Percentiles rank a stretch among this genome's conserved stretches.
phyloP scores from a whole-genome alignment of 1,140 invertebrate species.

The Lepidostoma basale region DNA sequence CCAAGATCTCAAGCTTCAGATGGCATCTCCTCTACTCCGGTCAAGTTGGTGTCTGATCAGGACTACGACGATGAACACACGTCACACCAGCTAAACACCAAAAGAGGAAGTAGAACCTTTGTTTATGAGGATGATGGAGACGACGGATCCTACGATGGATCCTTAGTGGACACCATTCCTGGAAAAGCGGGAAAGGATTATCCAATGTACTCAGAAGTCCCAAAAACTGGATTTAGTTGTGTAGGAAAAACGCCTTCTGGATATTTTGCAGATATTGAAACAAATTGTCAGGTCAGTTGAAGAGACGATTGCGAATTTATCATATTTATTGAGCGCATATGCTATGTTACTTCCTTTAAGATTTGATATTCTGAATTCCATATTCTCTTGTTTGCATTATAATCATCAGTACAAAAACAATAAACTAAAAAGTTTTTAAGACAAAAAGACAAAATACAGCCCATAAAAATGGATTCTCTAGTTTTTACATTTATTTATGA shows the following conservation, averaged over 20 bases:
- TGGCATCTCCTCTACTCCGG: background rate
- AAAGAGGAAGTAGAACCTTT: constrained; percentile 31
- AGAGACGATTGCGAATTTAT: too few species aligned
- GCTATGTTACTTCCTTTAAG: too few species aligned
- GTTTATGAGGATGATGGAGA: constrained; percentile 21
- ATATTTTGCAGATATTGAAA: constrained; percentile 67
- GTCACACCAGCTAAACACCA: background rate
- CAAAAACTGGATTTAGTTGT: constrained; percentile 66
- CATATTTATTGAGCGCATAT: too few species aligned
- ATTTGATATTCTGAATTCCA: too few species aligned
- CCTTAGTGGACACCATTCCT: constrained; percentile 55
- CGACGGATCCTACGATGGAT: constrained; percentile 38
- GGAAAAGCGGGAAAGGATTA: constrained; percentile 63
- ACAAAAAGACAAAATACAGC: too few species aligned
- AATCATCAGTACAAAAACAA: too few species aligned
- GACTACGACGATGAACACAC: background rate
- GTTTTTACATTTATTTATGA: too few species aligned
- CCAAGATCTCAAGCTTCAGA: background rate
- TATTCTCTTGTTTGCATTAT: too few species aligned
- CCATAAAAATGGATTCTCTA: too few species aligned
- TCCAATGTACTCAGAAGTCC: constrained; percentile 60
- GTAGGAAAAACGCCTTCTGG: constrained; percentile 64
- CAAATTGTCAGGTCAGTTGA: constrained; percentile 56
- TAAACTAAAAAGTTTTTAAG: too few species aligned
- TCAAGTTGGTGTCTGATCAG: background rate